Percentiles rank a stretch among this genome's conserved stretches.
phyloP scores from a whole-genome alignment of 2,113 vertebrate species.

The Oophaga pumilio region DNA sequence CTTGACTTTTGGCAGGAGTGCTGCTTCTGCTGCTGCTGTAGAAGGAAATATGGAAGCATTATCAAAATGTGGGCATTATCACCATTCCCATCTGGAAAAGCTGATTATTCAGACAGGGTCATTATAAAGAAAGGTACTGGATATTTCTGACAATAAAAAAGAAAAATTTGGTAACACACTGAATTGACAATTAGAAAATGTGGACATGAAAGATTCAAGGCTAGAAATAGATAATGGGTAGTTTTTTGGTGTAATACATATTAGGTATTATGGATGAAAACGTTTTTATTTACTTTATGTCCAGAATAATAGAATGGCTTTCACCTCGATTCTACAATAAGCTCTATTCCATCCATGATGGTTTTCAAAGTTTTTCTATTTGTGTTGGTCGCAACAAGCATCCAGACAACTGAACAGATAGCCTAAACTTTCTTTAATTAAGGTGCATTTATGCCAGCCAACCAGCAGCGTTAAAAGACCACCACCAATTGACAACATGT shows the following conservation, averaged over 20 bases:
- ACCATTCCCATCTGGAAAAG: not conserved
- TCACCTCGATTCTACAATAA: not conserved
- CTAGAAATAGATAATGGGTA: not conserved
- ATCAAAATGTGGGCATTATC: not conserved
- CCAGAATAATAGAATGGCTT: no score
- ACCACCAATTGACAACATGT: no score
- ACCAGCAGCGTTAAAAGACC: no score
- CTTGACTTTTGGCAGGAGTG: slow-evolving; percentile 89
- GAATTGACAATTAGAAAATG: not conserved
- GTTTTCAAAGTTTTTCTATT: not conserved
- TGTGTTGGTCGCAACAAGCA: not conserved
- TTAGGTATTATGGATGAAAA: not conserved
- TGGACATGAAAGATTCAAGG: not conserved
- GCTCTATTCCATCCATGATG: not conserved
- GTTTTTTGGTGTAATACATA: not conserved
- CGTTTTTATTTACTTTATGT: not conserved
- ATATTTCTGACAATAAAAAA: not conserved
- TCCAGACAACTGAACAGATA: not conserved
- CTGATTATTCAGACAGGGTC: not conserved
- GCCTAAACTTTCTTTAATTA: not conserved
- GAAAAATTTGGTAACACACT: not conserved
- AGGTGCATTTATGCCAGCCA: no score
- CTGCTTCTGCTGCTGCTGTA: slow-evolving; percentile 94
- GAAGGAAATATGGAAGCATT: slow-evolving; percentile 51
- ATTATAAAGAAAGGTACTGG: not conserved